Conservation (phyloP, 1,140 invertebrate genomes). For the Hetaerina americana region DNA sequence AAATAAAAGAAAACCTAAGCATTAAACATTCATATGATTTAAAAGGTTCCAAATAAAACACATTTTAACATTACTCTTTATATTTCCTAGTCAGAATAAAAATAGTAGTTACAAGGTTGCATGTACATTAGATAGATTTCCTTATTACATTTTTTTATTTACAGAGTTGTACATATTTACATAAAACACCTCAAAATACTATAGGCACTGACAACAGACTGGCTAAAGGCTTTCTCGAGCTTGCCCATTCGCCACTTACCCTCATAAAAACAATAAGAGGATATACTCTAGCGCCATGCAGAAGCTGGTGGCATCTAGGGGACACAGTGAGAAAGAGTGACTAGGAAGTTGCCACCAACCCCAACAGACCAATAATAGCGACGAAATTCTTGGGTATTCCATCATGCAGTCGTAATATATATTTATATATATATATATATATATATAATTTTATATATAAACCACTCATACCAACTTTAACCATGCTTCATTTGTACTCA, state of each 20-base stretch:
- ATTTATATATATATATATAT: neutral
- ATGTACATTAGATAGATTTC: neutral
- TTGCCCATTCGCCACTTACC: neutral
- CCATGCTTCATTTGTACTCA: neutral
- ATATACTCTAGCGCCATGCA: neutral
- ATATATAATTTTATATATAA: too few relatives aligned
- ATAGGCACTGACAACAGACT: neutral
- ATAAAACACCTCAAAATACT: neutral
- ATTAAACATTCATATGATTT: too few relatives aligned
- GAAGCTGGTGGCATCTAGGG: neutral
- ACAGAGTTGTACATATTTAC: neutral
- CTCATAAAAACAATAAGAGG: neutral
- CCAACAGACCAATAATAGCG: neutral
- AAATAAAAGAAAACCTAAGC: too few relatives aligned
- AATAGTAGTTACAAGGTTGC: neutral
- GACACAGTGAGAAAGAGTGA: neutral
- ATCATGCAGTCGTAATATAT: neutral
- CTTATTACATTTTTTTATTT: neutral
- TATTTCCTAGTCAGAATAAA: conserved; percentile 1
- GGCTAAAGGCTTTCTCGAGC: neutral
- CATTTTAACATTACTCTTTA: neutral
- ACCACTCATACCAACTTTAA: neutral
- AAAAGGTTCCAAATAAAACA: too few relatives aligned
- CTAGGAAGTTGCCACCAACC: neutral
- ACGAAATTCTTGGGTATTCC: neutral